These are phyloP conservation scores for Diarsia rubi DNA, from an alignment of 2,888 invertebrate genomes.

Conservation along the genomic window DNA sequence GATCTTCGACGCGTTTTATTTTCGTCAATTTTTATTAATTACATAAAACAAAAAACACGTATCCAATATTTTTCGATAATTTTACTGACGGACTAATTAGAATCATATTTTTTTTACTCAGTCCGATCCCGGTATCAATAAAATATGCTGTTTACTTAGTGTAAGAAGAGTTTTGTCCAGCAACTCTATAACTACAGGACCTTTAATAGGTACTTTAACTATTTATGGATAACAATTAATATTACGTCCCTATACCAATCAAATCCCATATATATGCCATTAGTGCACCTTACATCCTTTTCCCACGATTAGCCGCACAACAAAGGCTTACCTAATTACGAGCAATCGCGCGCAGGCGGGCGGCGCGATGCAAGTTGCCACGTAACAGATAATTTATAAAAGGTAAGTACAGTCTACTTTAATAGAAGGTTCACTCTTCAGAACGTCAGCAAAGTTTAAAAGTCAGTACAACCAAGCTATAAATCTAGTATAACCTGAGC, in stretches of 20 bases:
- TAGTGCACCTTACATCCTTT: conserved; percentile 55
- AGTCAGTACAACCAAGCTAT: too few species aligned
- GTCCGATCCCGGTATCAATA: too few species aligned
- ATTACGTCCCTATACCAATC: conserved; percentile 21
- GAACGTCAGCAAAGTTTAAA: background rate
- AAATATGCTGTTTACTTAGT: background rate
- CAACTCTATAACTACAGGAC: background rate
- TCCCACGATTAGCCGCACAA: conserved; percentile 58
- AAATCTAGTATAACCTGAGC: too few species aligned
- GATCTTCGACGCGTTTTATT: too few species aligned
- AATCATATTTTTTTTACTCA: too few species aligned
- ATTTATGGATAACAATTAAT: background rate
- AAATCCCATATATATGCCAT: conserved; percentile 30
- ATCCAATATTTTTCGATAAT: too few species aligned
- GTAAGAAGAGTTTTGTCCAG: background rate
- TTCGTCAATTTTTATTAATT: too few species aligned
- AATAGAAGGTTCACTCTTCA: background rate
- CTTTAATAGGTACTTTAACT: too few species aligned
- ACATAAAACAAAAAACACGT: too few species aligned
- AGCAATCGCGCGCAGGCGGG: conserved; percentile 60
- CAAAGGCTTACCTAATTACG: conserved; percentile 57
- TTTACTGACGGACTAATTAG: too few species aligned
- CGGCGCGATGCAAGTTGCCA: conserved; percentile 31
- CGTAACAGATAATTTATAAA: conserved; percentile 12
- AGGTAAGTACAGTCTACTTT: conserved; percentile 7